Evolutionary conservation across 2,797 vertebrate genomes (phyloP).

Genomic region (Synaphobranchus kaupii): DNA sequence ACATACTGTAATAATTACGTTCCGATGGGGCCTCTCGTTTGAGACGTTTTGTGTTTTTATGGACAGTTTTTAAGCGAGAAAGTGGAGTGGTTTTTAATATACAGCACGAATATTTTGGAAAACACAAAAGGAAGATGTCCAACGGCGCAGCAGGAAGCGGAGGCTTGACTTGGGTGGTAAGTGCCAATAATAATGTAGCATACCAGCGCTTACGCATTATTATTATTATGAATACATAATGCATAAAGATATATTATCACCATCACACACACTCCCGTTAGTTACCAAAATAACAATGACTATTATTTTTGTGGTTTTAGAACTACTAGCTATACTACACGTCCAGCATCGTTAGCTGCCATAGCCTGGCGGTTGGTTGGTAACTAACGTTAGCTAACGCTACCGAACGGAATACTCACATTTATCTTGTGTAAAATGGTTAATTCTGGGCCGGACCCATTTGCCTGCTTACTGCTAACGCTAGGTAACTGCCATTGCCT

Average conservation of each 20-base stretch:
- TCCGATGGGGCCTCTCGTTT: constrained; percentile 49
- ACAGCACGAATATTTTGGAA: constrained; percentile 41
- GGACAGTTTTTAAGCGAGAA: constrained; percentile 54
- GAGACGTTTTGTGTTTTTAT: constrained; percentile 53
- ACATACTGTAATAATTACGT: neutral
- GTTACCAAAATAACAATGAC: neutral
- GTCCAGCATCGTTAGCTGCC: neutral
- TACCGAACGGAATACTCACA: neutral
- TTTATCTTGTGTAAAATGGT: neutral
- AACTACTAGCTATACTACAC: neutral
- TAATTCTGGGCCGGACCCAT: too few species aligned
- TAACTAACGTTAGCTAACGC: neutral
- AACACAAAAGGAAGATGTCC: constrained; percentile 73
- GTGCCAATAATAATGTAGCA: constrained; percentile 51
- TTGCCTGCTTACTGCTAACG: too few species aligned
- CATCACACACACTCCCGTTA: neutral
- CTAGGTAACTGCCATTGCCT: neutral
- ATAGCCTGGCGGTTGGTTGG: neutral
- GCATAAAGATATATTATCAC: neutral
- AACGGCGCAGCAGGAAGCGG: constrained; percentile 84
- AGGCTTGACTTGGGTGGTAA: constrained; percentile 88
- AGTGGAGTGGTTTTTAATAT: constrained; percentile 50
- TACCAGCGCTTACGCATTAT: neutral
- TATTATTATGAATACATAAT: neutral
- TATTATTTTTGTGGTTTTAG: neutral